Conservation (phyloP, 2,888 invertebrate genomes). For the Xestia sexstrigata region DNA sequence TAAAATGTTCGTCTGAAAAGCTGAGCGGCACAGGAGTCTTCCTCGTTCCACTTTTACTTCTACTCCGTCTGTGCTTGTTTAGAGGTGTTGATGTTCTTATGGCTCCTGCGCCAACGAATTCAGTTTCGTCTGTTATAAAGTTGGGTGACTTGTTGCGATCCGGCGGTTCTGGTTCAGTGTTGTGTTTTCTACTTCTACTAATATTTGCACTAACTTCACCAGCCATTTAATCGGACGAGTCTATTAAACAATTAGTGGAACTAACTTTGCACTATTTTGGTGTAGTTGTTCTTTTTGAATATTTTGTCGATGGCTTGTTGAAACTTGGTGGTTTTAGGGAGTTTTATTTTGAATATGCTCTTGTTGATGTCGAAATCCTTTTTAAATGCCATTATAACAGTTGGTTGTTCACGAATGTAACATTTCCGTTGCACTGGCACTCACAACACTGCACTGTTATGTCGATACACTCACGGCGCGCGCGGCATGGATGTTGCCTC, state of each 20-base stretch:
- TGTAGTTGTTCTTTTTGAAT: slow-evolving; percentile 87
- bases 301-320: slow-evolving; percentile 86
- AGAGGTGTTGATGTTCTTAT: slow-evolving; percentile 75
- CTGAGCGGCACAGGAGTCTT: slow-evolving; percentile 80
- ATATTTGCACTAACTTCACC: slow-evolving; percentile 84
- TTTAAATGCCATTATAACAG: slow-evolving; percentile 84
- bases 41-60: slow-evolving; percentile 84
- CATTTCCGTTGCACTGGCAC: slow-evolving; percentile 85
- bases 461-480: slow-evolving; percentile 75
- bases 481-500: slow-evolving; percentile 79
- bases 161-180: slow-evolving; percentile 76
- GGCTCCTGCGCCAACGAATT: slow-evolving; percentile 85
- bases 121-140: slow-evolving; percentile 84
- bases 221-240: slow-evolving; percentile 84
- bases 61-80: slow-evolving; percentile 80
- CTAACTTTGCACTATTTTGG: slow-evolving; percentile 89
- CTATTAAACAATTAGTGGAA: slow-evolving; percentile 57
- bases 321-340: slow-evolving; percentile 82
- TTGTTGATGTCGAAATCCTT: slow-evolving; percentile 86
- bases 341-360: slow-evolving; percentile 84
- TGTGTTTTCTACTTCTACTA: slow-evolving; percentile 81
- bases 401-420: slow-evolving; percentile 79
- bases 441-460: slow-evolving; percentile 74
- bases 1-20: slow-evolving; percentile 85
- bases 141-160: slow-evolving; percentile 80